phyloP scores from a whole-genome alignment of 2,888 invertebrate species.

The Pachymerium ferrugineum region DNA sequence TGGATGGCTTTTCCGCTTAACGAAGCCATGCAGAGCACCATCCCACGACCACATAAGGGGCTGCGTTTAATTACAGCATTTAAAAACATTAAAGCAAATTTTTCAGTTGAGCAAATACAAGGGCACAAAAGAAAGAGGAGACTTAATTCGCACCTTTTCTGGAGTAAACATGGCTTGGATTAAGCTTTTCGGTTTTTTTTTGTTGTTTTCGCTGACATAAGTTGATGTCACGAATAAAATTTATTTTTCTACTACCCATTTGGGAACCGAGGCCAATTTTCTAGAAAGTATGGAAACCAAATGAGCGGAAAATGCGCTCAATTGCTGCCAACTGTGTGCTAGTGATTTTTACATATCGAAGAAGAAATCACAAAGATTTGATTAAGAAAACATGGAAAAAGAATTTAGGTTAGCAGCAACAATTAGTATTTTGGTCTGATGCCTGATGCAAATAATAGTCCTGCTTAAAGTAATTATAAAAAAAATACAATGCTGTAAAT shows the following conservation, averaged over 20 bases:
- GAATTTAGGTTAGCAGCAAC: too few relatives aligned
- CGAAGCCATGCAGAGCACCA: slow-evolving; percentile 10
- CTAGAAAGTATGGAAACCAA: neutral
- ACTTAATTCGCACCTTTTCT: slow-evolving; percentile 18
- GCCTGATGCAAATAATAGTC: too few relatives aligned
- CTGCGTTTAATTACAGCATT: slow-evolving; percentile 18
- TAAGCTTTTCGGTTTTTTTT: too few relatives aligned
- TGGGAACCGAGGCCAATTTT: slow-evolving; percentile 5
- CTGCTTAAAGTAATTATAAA: too few relatives aligned
- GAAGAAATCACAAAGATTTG: too few relatives aligned
- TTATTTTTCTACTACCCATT: slow-evolving; percentile 7
- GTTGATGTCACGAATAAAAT: slow-evolving; percentile 6
- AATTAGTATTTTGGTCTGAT: neutral
- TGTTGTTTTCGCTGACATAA: slow-evolving; percentile 6
- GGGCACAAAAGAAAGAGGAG: too few relatives aligned
- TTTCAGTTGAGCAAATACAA: slow-evolving; percentile 8
- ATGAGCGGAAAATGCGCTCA: slow-evolving; percentile 18
- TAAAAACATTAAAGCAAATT: slow-evolving; percentile 18
- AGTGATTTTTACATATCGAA: too few relatives aligned
- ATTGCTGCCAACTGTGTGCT: too few relatives aligned
- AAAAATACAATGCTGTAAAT: too few relatives aligned
- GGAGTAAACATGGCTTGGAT: too few relatives aligned
- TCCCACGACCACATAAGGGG: slow-evolving; percentile 21
- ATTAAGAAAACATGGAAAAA: too few relatives aligned
- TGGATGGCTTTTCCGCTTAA: slow-evolving; percentile 21